Base-by-base conservation (phyloP, 2,888 invertebrate genomes). In the Beris chalybata region DNA sequence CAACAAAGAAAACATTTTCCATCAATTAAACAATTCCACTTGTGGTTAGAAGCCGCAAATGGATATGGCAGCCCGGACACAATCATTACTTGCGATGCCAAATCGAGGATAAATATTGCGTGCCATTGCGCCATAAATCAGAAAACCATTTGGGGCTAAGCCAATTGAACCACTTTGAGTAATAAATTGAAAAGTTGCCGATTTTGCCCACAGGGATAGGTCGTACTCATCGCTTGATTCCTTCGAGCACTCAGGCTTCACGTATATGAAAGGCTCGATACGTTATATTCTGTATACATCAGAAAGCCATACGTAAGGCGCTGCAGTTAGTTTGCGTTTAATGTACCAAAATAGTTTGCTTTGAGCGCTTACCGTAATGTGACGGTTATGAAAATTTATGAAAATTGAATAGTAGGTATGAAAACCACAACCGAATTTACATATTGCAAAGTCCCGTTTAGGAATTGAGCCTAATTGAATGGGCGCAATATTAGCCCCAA, bases 91-190 rank as follows among this genome's bases (percentile, higher is more conserved):
- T 65, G 64, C 64, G 58, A 57, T 69, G 67, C 63, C 64, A 67
- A 67, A 66, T 67, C 63, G 57, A 58, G 64, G 67, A 58, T 58
- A 67, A 69, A 69, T 69, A 74, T 78, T 76, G 78, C 78, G 77
- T 78, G 78, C 72, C 71, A 73, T 72, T 68, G 68, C 67, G 71
- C 71, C 75, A 75, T 78, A 77, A 78, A 77, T 78, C 76, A 75
- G 74, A 74, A 74, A 74, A 74, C 73, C 73, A 74, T 74, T 74
- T 74, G 74, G 73, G 70, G 69, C 71, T 72, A 72, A 73, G 73
- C 73, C 74, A 74, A 74, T 75, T 74, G 74, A 74, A 74, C 74
- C 74, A 74, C 73, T 74, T 74, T 74, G 73, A 73, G 73, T 73
- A 74, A 74, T 74, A 74, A 74, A 74, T 74, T 74, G 74, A 74